Evolutionary conservation across 2,113 vertebrate species (phyloP), one percentile per base, ranked within the genome.

Genomic region (Chaetorhynchus papuensis): DNA sequence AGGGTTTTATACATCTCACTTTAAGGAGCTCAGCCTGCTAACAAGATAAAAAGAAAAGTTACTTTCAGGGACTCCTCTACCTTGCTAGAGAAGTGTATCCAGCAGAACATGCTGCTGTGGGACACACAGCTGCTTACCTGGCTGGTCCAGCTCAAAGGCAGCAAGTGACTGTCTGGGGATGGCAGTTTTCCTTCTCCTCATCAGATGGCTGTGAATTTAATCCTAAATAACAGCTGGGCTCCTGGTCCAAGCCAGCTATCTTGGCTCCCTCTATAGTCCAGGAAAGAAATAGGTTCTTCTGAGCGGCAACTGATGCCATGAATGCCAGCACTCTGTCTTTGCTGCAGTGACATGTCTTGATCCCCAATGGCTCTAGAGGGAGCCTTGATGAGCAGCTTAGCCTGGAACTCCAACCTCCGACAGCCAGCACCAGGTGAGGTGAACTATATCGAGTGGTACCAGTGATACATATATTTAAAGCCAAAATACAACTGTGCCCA

Each of bases 251-350:
- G 64, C 3, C 54, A 74, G 54, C 68, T 95, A 74, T 35, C 85
- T 61, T 86, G 71, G 83, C 83, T 95, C 79, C 94, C 86, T 91
- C 95, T 95, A 24, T 78, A 71, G 93, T n/a, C 15, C 10, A 79
- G 60, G n/a, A 82, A 49, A 60, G 80, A 81, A 93, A 89, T 10
- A 86, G 35, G 14, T 45, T 3, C 8, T 72, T 42, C 11, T 28
- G 33, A 33, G 77, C 10, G 35, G 47, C 80, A 78, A 1, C 23
- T 6, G 16, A 30, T 26, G 31, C 81, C 26, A 1, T 4, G 52
- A 47, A 22, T 28, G 69, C 14, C 59, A 54, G n/a, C n/a, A 0
- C 0, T 23, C 42, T 75, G 3, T 68, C 79, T 61, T 30, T 27
- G 79, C 18, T 77, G 75, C 11, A 69, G 26, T 49, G 44, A 56